phyloP scores from a whole-genome alignment of 1,140 invertebrate genomes.

The Bursaphelenchus mucronatus region DNA sequence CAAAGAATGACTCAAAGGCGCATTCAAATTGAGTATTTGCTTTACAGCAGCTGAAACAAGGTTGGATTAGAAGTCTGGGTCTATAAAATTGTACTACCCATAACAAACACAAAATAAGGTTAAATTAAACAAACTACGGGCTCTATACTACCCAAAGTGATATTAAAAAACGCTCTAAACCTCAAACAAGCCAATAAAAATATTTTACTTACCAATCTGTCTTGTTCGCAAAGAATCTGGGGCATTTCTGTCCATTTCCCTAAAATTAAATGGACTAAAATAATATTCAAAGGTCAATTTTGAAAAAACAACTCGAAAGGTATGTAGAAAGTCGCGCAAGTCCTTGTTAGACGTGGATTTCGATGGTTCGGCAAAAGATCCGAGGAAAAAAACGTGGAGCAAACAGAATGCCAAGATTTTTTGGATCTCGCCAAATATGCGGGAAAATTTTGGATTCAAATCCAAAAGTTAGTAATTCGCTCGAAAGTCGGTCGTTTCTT shows the following conservation, averaged over 20 bases:
- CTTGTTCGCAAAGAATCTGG: slow-evolving; percentile 17
- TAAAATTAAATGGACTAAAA: background rate
- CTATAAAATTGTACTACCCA: background rate
- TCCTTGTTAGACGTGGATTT: no score
- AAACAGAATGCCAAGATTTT: no score
- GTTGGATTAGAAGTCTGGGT: no score
- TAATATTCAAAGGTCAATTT: no score
- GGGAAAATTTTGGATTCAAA: no score
- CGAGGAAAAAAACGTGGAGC: no score
- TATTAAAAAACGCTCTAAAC: background rate
- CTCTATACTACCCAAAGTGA: background rate
- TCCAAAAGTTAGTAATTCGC: no score
- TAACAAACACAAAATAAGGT: background rate
- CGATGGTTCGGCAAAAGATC: no score
- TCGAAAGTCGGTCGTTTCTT: no score
- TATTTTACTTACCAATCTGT: slow-evolving; percentile 17
- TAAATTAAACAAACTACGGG: background rate
- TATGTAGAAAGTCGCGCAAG: no score
- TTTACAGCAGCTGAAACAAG: slow-evolving; percentile 53
- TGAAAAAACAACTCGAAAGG: no score
- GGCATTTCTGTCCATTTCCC: slow-evolving; percentile 4
- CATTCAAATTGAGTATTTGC: slow-evolving; percentile 57
- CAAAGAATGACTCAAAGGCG: slow-evolving; percentile 46
- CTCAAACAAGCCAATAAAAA: background rate
- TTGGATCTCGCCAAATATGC: no score